Evolutionary conservation across 2,888 invertebrate species (phyloP).

Genomic region (Campoplex nolae): DNA sequence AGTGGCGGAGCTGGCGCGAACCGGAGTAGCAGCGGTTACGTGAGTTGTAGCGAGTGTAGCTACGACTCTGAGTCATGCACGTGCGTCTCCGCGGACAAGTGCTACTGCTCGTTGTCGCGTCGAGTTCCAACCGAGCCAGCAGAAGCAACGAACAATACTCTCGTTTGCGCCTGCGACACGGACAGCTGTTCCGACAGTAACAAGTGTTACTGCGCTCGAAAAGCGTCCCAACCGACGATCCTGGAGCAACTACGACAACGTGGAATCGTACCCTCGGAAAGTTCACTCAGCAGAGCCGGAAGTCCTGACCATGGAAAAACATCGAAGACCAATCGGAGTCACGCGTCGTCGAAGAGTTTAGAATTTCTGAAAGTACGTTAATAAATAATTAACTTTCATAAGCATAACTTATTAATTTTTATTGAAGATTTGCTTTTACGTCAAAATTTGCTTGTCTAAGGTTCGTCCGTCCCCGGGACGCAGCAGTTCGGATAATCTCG

Average conservation of each 20-base stretch:
- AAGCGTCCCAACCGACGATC: conserved; percentile 83
- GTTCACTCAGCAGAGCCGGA: conserved; percentile 78
- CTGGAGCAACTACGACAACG: conserved; percentile 85
- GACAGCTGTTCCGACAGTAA: conserved; percentile 95
- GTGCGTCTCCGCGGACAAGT: conserved; percentile 91
- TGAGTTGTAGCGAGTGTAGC: conserved; percentile 95
- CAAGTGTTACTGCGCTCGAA: conserved; percentile 91
- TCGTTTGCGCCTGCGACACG: conserved; percentile 91
- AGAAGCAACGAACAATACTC: conserved; percentile 83
- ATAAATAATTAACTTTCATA: not conserved
- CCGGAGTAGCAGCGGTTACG: conserved; percentile 88
- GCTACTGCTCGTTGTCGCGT: conserved; percentile 91
- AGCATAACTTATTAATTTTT: not conserved
- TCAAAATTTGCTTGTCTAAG: conserved; percentile 67
- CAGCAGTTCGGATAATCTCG: conserved; percentile 88
- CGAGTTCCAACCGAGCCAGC: conserved; percentile 81
- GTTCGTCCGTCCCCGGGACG: conserved; percentile 78
- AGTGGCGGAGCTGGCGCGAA: conserved; percentile 77
- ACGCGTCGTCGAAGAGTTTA: conserved; percentile 81
- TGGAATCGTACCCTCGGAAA: conserved; percentile 85
- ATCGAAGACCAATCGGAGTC: conserved; percentile 73
- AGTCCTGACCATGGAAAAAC: conserved; percentile 76
- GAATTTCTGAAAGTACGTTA: conserved; percentile 81
- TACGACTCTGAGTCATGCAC: conserved; percentile 94
- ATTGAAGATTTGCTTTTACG: not conserved